These are phyloP conservation scores for Colostygia pectinataria DNA, from an alignment of 2,888 invertebrate genomes.

Conservation along the genomic window DNA sequence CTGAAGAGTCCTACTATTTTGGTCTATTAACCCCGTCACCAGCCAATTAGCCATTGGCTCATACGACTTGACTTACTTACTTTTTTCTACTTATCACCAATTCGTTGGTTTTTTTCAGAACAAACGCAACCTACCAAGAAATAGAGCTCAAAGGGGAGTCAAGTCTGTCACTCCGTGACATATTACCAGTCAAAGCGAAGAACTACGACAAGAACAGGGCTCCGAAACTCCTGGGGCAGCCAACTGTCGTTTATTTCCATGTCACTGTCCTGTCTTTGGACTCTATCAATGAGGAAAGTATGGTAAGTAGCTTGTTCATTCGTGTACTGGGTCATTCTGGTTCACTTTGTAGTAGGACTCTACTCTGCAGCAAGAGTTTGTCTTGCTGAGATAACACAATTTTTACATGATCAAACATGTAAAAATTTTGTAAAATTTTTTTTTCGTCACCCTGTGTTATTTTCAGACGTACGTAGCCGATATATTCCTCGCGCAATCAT, in stretches of 20 bases:
- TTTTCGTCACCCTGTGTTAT: too few relatives aligned
- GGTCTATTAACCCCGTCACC: background rate
- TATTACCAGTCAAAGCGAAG: conserved; percentile 91
- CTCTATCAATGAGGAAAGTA: conserved; percentile 93
- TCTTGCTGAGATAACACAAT: too few relatives aligned
- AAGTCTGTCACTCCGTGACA: conserved; percentile 90
- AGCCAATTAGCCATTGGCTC: background rate
- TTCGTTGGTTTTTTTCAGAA: conserved; percentile 49
- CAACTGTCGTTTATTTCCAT: conserved; percentile 95
- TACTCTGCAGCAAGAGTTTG: too few relatives aligned
- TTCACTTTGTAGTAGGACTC: too few relatives aligned
- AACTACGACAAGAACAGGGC: conserved; percentile 95
- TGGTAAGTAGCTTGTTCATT: conserved; percentile 3
- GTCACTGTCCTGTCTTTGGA: conserved; percentile 95
- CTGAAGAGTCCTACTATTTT: too few relatives aligned
- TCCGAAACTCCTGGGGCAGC: conserved; percentile 92
- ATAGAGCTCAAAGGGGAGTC: conserved; percentile 70
- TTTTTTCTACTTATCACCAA: too few relatives aligned
- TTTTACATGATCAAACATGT: too few relatives aligned
- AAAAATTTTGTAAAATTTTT: too few relatives aligned
- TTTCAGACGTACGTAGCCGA: conserved; percentile 95
- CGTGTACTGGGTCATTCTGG: too few relatives aligned
- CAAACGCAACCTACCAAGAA: conserved; percentile 73
- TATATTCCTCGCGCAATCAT: conserved; percentile 95
- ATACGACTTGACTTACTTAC: too few relatives aligned